Percentiles rank a stretch among this genome's conserved stretches.
These are phyloP conservation scores for Hypolimnas misippus DNA, from an alignment of 2,888 invertebrate genomes.

Conservation along the genomic window DNA sequence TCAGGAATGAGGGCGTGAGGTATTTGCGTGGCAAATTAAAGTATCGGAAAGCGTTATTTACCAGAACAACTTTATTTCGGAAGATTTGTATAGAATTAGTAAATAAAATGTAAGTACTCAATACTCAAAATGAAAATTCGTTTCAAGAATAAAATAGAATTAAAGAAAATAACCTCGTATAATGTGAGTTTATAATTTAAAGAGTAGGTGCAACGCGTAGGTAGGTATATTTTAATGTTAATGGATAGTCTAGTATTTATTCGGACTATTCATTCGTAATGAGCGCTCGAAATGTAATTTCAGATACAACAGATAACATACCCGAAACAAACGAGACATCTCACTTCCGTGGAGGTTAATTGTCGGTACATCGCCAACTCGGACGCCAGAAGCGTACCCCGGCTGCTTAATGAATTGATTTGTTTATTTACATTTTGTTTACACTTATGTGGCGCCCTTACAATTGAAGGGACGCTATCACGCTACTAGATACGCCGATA, in stretches of 20 bases:
- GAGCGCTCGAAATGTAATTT: slow-evolving; percentile 10
- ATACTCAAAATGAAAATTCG: no score
- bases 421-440: slow-evolving; percentile 45
- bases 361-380: slow-evolving; percentile 63
- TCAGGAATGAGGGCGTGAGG: no score
- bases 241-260: not conserved
- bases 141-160: no score
- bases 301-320: slow-evolving; percentile 53
- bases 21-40: no score
- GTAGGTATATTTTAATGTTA: no score
- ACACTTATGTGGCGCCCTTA: slow-evolving; percentile 59
- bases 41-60: no score
- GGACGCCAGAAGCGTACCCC: slow-evolving; percentile 1
- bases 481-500: slow-evolving; percentile 64
- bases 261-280: not conserved
- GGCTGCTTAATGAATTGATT: slow-evolving; percentile 46
- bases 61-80: no score
- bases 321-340: slow-evolving; percentile 74
- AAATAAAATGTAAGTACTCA: no score
- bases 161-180: no score
- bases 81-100: no score
- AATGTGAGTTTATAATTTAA: no score
- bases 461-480: slow-evolving; percentile 66
- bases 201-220: no score
- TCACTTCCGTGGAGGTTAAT: slow-evolving; percentile 50